Percentiles rank a stretch among this genome's conserved stretches.
These are phyloP conservation scores for Pseudonaja textilis DNA, from an alignment of 2,113 vertebrate species.

Conservation along the genomic window DNA sequence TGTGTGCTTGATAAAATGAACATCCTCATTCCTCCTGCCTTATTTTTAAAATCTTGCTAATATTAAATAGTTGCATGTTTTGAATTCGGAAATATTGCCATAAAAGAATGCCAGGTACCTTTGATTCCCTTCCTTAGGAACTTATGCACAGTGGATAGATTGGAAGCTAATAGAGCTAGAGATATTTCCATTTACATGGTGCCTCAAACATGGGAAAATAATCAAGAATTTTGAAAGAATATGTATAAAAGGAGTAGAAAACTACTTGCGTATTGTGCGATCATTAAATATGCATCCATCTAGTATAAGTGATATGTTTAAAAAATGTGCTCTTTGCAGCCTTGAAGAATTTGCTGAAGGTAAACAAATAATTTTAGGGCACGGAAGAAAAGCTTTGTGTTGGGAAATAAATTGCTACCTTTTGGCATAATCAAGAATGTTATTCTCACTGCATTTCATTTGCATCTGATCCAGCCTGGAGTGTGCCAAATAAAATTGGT, in stretches of 20 bases:
- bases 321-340: neutral
- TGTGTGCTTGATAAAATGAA: neutral
- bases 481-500: neutral
- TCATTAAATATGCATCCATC: constrained; percentile 11
- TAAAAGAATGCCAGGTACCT: neutral
- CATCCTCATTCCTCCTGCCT: neutral
- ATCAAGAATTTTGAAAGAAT: neutral
- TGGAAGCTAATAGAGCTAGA: neutral
- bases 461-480: neutral
- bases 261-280: neutral
- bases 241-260: neutral
- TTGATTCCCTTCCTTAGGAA: neutral
- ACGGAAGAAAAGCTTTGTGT: neutral
- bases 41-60: neutral
- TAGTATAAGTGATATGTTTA: neutral
- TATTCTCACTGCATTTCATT: neutral
- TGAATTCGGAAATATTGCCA: neutral
- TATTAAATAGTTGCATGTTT: neutral
- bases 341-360: neutral
- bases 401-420: neutral
- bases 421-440: neutral
- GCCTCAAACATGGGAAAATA: neutral
- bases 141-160: neutral
- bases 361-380: neutral
- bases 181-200: neutral